Percentiles rank a stretch among this genome's conserved stretches.
Conservation (phyloP, 2,113 vertebrate genomes). For the Corythaeola cristata region DNA sequence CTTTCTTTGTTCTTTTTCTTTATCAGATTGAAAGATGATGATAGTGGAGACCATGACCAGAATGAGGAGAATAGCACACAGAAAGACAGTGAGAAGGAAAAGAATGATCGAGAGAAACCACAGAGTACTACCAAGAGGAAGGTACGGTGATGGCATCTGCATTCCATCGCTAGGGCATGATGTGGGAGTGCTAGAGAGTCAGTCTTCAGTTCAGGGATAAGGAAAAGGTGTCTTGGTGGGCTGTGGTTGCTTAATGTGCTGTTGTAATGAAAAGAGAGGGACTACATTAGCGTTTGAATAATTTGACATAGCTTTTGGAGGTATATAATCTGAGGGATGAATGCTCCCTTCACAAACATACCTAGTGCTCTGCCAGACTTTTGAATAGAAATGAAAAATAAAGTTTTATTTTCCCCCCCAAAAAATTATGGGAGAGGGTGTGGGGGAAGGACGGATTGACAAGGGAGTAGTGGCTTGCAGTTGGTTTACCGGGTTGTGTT, state of each 20-base stretch:
- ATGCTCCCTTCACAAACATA: not conserved
- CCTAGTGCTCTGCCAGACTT: not conserved
- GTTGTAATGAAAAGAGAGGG: not conserved
- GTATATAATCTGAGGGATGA: not conserved
- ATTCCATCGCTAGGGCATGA: not conserved
- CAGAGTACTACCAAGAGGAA: constrained; percentile 79
- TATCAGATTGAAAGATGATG: constrained; percentile 83
- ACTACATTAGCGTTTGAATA: not conserved
- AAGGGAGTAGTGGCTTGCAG: not conserved
- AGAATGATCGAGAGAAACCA: constrained; percentile 77
- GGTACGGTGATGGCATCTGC: constrained; percentile 50
- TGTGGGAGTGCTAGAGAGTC: not conserved
- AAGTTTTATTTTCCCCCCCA: not conserved
- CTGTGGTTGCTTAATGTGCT: not conserved
- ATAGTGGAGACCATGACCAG: constrained; percentile 86
- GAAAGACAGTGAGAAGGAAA: constrained; percentile 90
- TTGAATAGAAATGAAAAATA: not conserved
- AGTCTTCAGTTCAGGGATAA: not conserved
- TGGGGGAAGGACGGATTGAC: not conserved
- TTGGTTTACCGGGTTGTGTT: not conserved
- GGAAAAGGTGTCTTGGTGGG: not conserved
- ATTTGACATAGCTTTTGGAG: not conserved
- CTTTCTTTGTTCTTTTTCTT: not conserved
- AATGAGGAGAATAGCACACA: constrained; percentile 86
- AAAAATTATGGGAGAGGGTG: not conserved